phyloP scores from a whole-genome alignment of 2,113 vertebrate species.

The Morone chrysops region DNA sequence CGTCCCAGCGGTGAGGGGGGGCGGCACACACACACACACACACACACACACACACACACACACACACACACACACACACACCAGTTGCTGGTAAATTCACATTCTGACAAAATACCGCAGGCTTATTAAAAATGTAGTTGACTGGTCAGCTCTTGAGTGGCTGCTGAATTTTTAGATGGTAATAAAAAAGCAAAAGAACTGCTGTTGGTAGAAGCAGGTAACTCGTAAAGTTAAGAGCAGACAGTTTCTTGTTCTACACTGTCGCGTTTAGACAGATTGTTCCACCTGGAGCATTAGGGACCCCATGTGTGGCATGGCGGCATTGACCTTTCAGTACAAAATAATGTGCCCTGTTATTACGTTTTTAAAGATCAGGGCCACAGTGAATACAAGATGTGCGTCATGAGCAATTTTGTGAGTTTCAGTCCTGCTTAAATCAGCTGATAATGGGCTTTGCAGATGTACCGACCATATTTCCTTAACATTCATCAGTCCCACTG shows the following conservation, averaged over 20 bases:
- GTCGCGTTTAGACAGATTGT: not conserved
- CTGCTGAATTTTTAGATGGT: not conserved
- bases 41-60: constrained; percentile 11
- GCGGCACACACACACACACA: not conserved
- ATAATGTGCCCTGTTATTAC: not conserved
- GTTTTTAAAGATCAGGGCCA: not conserved
- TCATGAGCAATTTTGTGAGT: no score
- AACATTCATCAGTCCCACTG: not conserved
- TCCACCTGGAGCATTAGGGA: not conserved
- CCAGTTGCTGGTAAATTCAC: not conserved
- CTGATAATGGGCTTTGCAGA: not conserved
- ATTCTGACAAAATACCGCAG: not conserved
- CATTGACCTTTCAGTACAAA: not conserved
- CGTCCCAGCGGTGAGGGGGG: constrained; percentile 88
- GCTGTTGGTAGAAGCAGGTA: not conserved
- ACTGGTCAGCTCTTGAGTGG: not conserved
- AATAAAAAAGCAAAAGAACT: not conserved
- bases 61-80: not conserved
- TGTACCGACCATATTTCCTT: not conserved
- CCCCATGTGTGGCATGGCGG: not conserved
- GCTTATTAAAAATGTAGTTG: not conserved
- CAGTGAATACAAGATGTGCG: not conserved
- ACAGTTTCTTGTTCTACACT: not conserved
- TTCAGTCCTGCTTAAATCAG: not conserved
- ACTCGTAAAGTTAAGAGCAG: not conserved